These are phyloP conservation scores for Zaprionus vittiger DNA, from an alignment of 1,140 invertebrate genomes.

Conservation along the genomic window DNA sequence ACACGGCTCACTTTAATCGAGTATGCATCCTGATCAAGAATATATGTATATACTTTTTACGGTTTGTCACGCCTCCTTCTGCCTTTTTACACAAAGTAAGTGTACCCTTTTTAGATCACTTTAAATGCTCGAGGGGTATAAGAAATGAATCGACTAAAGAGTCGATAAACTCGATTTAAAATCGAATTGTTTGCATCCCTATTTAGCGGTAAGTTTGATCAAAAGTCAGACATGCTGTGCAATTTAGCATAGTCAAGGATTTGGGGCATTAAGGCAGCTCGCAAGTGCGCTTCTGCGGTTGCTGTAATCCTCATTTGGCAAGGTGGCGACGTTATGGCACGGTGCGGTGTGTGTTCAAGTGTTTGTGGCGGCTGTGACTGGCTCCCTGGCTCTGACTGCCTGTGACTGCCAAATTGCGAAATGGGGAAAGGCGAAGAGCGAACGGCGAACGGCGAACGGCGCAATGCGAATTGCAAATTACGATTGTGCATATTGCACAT, in stretches of 20 bases:
- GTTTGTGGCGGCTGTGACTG: neutral
- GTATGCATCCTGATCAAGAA: too few species aligned
- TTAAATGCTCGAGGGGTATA: too few species aligned
- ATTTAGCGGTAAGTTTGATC: neutral
- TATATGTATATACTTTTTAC: too few species aligned
- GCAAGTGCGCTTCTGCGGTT: neutral
- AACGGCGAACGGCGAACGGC: neutral
- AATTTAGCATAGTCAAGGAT: neutral
- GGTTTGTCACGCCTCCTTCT: too few species aligned
- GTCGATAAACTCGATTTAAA: too few species aligned
- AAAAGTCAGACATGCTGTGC: slow-evolving; percentile 1
- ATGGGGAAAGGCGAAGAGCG: neutral
- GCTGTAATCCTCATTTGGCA: slow-evolving; percentile 5
- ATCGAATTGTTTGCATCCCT: too few species aligned
- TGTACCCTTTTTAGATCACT: too few species aligned
- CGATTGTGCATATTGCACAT: slow-evolving; percentile 2
- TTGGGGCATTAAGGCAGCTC: neutral
- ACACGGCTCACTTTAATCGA: too few species aligned
- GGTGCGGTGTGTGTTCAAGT: neutral
- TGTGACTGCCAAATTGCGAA: neutral
- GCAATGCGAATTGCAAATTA: slow-evolving; percentile 3
- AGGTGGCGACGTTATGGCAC: slow-evolving; percentile 4
- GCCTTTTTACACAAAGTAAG: too few species aligned
- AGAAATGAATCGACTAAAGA: too few species aligned
- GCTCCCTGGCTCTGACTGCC: too few species aligned